These are phyloP conservation scores for Urocolius indicus DNA, from an alignment of 2,113 vertebrate genomes.

Conservation along the genomic window DNA sequence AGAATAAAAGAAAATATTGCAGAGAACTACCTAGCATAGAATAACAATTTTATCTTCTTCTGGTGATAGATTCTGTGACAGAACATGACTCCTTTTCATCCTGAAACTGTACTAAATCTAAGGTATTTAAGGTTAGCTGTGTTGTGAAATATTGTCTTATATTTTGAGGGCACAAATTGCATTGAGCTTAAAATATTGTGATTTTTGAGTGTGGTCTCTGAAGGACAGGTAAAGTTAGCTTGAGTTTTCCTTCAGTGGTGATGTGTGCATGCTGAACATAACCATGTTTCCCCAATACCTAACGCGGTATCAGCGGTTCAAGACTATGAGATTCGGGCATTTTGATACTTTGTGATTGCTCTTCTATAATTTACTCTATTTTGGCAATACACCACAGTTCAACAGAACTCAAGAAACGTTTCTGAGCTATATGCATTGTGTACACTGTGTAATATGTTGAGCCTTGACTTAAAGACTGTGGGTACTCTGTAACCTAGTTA, in stretches of 20 bases:
- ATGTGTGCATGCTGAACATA: background rate
- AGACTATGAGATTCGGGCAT: background rate
- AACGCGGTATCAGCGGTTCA: background rate
- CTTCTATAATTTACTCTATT: fast-evolving
- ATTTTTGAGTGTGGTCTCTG: background rate
- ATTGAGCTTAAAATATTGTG: background rate
- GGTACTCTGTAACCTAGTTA: background rate
- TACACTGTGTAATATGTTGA: background rate
- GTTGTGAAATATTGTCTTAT: background rate
- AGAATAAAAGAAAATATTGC: background rate
- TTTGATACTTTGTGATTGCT: background rate
- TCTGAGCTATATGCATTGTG: background rate
- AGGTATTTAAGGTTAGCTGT: background rate
- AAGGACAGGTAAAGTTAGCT: background rate
- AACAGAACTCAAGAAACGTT: background rate
- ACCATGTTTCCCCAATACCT: background rate
- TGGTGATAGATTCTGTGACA: background rate
- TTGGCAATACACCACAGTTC: background rate
- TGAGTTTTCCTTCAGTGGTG: background rate
- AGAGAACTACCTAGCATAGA: background rate
- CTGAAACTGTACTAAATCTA: background rate
- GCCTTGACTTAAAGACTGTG: background rate
- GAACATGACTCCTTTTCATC: background rate
- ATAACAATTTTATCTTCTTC: background rate
- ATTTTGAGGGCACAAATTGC: background rate